Percentiles rank a stretch among this genome's conserved stretches.
These are phyloP conservation scores for Phalacrocorax carbo DNA, from an alignment of 2,113 vertebrate species.

Conservation along the genomic window DNA sequence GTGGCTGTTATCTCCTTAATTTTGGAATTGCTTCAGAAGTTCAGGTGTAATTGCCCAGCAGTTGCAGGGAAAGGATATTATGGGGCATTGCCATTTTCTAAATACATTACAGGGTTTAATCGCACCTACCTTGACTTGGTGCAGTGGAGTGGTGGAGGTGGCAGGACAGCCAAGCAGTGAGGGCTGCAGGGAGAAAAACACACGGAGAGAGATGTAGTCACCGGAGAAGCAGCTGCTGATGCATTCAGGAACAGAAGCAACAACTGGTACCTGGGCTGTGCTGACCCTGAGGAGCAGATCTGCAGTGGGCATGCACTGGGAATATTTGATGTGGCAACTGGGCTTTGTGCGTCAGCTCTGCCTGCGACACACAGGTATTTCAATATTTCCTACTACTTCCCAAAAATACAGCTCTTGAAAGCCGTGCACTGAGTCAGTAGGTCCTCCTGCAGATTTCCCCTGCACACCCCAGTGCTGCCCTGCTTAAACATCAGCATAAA, in stretches of 20 bases:
- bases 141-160: not conserved
- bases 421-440: not conserved
- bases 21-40: not conserved
- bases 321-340: not conserved
- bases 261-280: not conserved
- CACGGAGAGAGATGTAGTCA: not conserved
- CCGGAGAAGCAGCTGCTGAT: not conserved
- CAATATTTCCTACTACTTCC: not conserved
- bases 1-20: not conserved
- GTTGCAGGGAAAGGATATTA: not conserved
- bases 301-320: not conserved
- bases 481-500: not conserved
- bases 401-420: not conserved
- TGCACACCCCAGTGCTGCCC: accelerated
- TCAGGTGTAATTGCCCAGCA: not conserved
- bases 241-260: not conserved
- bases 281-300: not conserved
- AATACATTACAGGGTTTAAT: not conserved
- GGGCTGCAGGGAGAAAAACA: not conserved
- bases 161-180: not conserved
- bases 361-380: not conserved
- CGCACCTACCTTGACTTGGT: not conserved
- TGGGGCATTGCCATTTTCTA: not conserved
- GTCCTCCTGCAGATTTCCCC: not conserved
- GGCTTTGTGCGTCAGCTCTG: not conserved